Conservation (phyloP, 2,113 vertebrate species). For the Nycticorax nycticorax region DNA sequence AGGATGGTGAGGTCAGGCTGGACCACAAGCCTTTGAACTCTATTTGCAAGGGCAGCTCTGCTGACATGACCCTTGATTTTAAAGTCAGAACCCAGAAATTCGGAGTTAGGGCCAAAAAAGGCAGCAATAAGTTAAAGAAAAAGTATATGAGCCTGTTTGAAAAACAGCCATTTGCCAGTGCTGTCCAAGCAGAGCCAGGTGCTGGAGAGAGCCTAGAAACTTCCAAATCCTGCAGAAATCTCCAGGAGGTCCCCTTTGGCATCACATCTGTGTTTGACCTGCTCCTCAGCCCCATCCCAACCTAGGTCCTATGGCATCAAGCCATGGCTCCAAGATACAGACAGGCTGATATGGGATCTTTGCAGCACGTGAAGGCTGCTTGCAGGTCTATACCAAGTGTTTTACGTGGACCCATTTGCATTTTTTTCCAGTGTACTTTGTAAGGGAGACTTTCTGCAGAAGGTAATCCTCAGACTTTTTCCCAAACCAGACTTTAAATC, state of each 20-base stretch:
- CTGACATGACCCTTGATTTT: neutral
- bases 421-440: neutral
- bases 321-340: fast-evolving
- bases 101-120: neutral
- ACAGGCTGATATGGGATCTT: neutral
- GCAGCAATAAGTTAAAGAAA: neutral
- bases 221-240: neutral
- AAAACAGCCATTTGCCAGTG: neutral
- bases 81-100: neutral
- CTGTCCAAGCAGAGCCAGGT: neutral
- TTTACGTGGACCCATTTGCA: neutral
- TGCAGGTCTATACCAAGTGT: too few species aligned
- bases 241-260: neutral
- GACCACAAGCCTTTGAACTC: neutral
- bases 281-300: neutral
- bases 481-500: neutral
- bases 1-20: neutral
- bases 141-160: neutral
- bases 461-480: neutral
- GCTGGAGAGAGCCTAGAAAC: neutral
- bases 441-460: neutral
- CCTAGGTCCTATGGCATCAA: too few species aligned
- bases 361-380: neutral
- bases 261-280: neutral
- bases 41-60: neutral